Conservation (phyloP, 2,797 vertebrate genomes). For the Numenius phaeopus region DNA sequence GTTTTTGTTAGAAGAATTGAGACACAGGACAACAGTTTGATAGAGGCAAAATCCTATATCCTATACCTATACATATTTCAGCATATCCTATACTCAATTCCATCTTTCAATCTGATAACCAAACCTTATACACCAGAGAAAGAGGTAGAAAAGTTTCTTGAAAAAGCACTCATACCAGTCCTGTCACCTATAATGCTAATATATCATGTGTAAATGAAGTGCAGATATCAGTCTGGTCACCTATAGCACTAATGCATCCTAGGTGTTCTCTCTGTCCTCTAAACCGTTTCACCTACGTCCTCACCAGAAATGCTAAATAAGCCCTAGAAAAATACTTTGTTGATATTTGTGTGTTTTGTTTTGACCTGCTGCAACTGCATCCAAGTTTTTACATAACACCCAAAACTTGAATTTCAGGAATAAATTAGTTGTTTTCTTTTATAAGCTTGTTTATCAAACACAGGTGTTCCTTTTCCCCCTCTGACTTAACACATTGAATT, state of each 20-base stretch:
- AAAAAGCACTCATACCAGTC: not conserved
- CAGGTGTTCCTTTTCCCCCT: rapidly evolving
- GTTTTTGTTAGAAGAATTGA: not conserved
- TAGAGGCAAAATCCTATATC: not conserved
- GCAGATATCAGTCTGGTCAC: not conserved
- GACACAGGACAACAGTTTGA: not conserved
- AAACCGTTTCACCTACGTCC: not conserved
- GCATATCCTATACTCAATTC: not conserved
- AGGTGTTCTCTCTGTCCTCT: not conserved
- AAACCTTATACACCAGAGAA: not conserved
- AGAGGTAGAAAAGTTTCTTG: not conserved
- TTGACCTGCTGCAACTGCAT: not conserved
- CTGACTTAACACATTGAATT: not conserved
- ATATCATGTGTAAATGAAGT: too few relatives aligned
- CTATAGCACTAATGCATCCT: not conserved
- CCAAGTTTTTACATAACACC: not conserved
- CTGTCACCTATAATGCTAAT: not conserved
- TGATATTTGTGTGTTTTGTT: not conserved
- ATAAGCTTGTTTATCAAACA: not conserved
- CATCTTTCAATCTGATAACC: not conserved
- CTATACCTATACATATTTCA: not conserved
- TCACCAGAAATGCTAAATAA: not conserved
- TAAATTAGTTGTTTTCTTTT: not conserved
- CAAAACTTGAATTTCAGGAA: not conserved
- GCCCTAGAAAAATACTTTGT: not conserved